Evolutionary conservation across 2,888 invertebrate species (phyloP), one percentile per base, ranked within the genome.

Genomic region (Dasypolia templi): DNA sequence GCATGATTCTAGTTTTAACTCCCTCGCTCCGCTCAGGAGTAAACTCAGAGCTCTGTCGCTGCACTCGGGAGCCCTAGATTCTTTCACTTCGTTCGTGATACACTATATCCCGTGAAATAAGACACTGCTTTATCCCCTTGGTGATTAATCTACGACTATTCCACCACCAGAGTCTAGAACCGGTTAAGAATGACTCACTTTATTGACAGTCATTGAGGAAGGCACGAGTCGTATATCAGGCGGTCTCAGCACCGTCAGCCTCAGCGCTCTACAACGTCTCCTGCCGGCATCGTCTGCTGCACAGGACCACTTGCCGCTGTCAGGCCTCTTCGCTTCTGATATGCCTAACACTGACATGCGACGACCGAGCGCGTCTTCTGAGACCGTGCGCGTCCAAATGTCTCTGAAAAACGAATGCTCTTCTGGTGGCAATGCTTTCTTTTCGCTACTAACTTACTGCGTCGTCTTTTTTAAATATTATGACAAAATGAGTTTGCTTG

Each of bases 241-340:
- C 6, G 97, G 97, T 61, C 91, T 90, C 56, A 97, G 95, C 22
- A 98, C 97, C 44, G 97, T 96, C 49, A 98, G 94, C 73, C 97
- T 93, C 70, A 97, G 92, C 63, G 97, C 97, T 82, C 97, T 96
- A 90, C 98, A 98, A 78, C 98, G 97, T 82, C 97, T 97, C 63
- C 97, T 94, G n/a, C 97, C 97, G 88, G 97, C 97, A 88, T 98
- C 98, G 69, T 97, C 96, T 44, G 97, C 98, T 89, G 98, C 97
- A 91, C 99, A 98, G 5, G 98, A 98, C 96, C 98, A 98, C 74
- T 97, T 96, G 32, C 98, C 98, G 35, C 97, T 97, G 89, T 99
- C 98, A 51, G 97, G 96, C 39, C 96, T 93, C 77, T 97, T 97
- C 0, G 98, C 97, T 81, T 97, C 97, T n/a, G 97, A 97, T 72